Percentiles rank a stretch among this genome's conserved stretches.
Evolutionary conservation across 2,797 vertebrate genomes (phyloP).

Genomic region (Lerista edwardsae): DNA sequence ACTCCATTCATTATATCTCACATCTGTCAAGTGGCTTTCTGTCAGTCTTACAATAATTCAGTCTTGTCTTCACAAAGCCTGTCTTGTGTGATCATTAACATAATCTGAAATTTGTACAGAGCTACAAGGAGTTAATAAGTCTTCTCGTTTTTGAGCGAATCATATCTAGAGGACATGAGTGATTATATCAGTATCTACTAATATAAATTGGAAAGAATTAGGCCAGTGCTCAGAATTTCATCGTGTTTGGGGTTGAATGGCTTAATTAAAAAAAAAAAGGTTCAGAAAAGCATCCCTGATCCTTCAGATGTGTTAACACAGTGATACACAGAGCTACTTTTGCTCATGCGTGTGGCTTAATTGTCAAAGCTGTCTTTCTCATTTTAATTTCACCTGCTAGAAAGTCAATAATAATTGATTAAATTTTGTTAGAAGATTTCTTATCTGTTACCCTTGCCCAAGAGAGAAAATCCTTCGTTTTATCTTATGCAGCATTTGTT

Average conservation of each 20-base stretch:
- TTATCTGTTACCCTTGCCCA: constrained; percentile 43
- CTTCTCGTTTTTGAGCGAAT: constrained; percentile 40
- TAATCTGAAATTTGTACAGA: constrained; percentile 36
- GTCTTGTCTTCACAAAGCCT: constrained; percentile 3
- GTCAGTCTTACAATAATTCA: constrained; percentile 1
- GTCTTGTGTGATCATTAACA: neutral
- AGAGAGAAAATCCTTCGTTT: constrained; percentile 27
- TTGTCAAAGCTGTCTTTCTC: constrained; percentile 43
- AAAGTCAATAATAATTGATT: constrained; percentile 51
- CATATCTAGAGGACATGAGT: constrained; percentile 19
- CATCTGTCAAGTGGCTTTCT: neutral
- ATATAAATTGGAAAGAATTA: constrained; percentile 50
- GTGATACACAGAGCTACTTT: neutral
- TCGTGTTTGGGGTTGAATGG: constrained; percentile 38
- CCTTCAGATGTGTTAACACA: neutral
- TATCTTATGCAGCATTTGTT: constrained; percentile 42
- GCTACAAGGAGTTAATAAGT: neutral
- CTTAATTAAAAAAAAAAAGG: constrained; percentile 50
- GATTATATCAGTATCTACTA: constrained; percentile 34
- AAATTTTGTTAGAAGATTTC: constrained; percentile 43
- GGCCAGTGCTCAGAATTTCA: constrained; percentile 21
- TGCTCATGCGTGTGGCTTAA: constrained; percentile 10
- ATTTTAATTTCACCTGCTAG: constrained; percentile 49
- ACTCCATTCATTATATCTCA: constrained; percentile 22
- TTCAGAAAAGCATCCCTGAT: constrained; percentile 31